Conservation (phyloP, 1,140 invertebrate species). For the Bombus pyrosoma region DNA sequence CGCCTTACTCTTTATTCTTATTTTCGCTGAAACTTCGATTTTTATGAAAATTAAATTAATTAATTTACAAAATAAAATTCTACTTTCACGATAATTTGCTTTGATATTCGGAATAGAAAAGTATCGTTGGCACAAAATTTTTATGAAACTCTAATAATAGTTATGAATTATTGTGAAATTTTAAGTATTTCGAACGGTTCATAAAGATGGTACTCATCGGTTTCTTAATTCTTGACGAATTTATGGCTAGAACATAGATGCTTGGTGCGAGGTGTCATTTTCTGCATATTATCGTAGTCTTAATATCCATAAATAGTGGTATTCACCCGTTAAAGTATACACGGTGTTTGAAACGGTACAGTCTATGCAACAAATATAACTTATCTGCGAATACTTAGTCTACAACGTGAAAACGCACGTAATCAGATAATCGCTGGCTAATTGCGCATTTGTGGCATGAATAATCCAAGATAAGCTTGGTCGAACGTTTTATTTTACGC, state of each 20-base stretch:
- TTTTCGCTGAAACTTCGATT: background rate
- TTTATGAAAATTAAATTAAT: background rate
- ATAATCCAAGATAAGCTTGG: background rate
- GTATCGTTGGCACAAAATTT: background rate
- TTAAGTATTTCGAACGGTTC: background rate
- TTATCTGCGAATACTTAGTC: no score
- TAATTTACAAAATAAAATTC: no score
- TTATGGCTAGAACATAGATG: background rate
- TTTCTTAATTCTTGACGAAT: background rate
- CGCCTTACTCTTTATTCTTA: background rate
- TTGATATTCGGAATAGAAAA: background rate
- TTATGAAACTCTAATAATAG: background rate
- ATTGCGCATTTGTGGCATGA: background rate
- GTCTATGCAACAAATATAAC: background rate
- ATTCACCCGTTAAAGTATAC: no score
- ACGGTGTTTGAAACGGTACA: background rate
- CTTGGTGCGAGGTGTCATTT: background rate
- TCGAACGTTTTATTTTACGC: background rate
- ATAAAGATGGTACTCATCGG: background rate
- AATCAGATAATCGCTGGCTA: background rate
- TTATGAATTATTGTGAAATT: background rate
- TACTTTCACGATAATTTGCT: background rate
- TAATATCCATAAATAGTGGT: no score
- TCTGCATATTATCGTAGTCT: background rate
- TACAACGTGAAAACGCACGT: no score